These are phyloP conservation scores for Patiria pectinifera DNA, from an alignment of 53 echinoderm and acorn worm species.

Conservation along the genomic window DNA sequence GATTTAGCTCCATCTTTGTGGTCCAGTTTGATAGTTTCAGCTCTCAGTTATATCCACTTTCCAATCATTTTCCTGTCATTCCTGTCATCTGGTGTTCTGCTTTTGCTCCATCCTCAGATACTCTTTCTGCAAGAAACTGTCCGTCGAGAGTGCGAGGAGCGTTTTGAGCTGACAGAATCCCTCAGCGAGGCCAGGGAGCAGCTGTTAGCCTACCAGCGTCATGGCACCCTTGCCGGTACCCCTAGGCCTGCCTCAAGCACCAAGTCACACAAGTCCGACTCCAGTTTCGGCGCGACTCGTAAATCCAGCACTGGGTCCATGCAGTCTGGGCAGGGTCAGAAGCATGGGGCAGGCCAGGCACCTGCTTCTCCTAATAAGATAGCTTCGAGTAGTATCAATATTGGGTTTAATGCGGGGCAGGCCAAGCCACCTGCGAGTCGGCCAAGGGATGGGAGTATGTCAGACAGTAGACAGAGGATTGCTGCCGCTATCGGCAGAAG, in stretches of 20 bases:
- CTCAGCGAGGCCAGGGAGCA: slow-evolving; percentile 88
- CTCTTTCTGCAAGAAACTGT: slow-evolving; percentile 94
- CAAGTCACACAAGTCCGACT: slow-evolving; percentile 32
- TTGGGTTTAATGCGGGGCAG: slow-evolving; percentile 61
- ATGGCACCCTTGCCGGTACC: slow-evolving; percentile 60
- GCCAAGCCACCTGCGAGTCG: slow-evolving; percentile 15
- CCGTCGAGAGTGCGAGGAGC: slow-evolving; percentile 89
- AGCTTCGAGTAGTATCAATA: slow-evolving; percentile 58
- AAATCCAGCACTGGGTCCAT: slow-evolving; percentile 50
- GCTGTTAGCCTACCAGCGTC: slow-evolving; percentile 80
- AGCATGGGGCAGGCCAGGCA: background rate
- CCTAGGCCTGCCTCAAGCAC: slow-evolving; percentile 54
- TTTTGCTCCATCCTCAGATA: slow-evolving; percentile 62
- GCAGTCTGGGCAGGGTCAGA: slow-evolving; percentile 15
- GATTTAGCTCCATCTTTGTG: background rate
- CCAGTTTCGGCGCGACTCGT: slow-evolving; percentile 14
- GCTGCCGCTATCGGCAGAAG: slow-evolving; percentile 71
- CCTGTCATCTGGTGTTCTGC: background rate
- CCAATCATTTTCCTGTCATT: background rate
- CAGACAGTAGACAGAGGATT: slow-evolving; percentile 71
- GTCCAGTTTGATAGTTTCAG: background rate
- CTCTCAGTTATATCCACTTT: background rate
- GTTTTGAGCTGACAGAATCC: slow-evolving; percentile 89
- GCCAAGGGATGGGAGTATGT: slow-evolving; percentile 64
- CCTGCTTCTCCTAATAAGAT: background rate